Base-by-base conservation (phyloP, 2,797 vertebrate species). In the Lindbergichthys nudifrons region DNA sequence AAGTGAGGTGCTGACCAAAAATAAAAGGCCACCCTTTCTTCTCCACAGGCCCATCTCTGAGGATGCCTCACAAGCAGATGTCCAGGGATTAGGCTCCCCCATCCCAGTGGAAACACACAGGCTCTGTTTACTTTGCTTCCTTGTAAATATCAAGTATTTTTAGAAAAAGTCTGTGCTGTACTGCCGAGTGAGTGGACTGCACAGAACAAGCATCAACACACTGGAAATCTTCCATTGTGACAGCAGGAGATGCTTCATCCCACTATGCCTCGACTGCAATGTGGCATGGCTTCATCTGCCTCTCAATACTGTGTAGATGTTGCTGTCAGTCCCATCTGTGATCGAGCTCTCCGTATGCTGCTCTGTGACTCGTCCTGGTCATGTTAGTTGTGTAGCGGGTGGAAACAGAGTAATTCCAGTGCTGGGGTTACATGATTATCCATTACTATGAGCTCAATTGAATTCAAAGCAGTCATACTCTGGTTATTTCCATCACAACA, bases 41-140 rank as follows among this genome's bases (percentile, higher is more conserved):
- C 89, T 87, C 88, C 86, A 86, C 81, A 73, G 85, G 79, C 65
- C 46, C 56, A 53, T 80, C 82, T 84, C 81, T 72, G 69, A 76
- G 82, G 82, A 79, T 5, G 48, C 68, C 83, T 83, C 77, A 45
- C 62, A 21, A 83, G 72, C 89, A 93, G 86, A 91, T 91, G 91
- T 90, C 90, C 88, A 87, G 90, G 89, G 88, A 92, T 89, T 92
- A 36, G 32, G 32, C 32, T 9, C 82, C 87, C 85, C 82, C 72
- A 54, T 83, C 79, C 87, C 84, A 54, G 59, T 51, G 77, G 79
- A 88, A 65, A 75, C 43, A 77, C 53, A 48, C 73, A 42, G 58
- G 61, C 71, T 77, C 26, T 59, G 18, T 82, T 86, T 87, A 68
- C 86, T 81, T 86, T 75, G 71, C 64, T 80, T 57, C 26, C 58